Percentiles rank a stretch among this genome's conserved stretches.
Evolutionary conservation across 1,140 invertebrate species (phyloP).

Genomic region (Brachystomella parvula): DNA sequence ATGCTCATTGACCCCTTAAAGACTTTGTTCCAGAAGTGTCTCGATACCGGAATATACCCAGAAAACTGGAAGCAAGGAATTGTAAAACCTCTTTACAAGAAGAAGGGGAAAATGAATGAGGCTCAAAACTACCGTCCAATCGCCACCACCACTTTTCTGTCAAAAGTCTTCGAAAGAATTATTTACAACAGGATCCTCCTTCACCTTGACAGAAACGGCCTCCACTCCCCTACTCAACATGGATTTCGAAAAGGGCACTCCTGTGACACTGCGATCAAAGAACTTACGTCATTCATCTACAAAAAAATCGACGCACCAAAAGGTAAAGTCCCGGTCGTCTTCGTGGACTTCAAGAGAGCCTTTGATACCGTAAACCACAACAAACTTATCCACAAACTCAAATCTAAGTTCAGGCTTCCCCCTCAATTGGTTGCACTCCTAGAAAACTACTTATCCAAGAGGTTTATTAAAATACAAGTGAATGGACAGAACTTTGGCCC

Average conservation of each 20-base stretch:
- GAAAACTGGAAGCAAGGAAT: neutral
- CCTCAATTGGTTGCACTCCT: neutral
- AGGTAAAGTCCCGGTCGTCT: conserved; percentile 9
- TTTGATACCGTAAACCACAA: conserved; percentile 4
- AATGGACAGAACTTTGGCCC: neutral
- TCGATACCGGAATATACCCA: neutral
- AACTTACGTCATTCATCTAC: neutral
- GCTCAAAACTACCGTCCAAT: conserved; percentile 4
- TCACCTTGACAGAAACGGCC: neutral
- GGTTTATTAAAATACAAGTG: neutral
- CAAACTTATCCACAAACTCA: conserved; percentile 12
- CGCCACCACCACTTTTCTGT: neutral
- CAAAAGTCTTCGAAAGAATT: conserved; percentile 17
- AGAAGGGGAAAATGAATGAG: neutral
- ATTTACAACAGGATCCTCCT: neutral
- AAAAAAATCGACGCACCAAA: conserved; percentile 5
- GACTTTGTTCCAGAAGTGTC: neutral
- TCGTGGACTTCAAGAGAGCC: conserved; percentile 12
- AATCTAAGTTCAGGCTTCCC: neutral
- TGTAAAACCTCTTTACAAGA: conserved; percentile 9
- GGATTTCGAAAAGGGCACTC: conserved; percentile 8
- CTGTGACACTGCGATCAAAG: neutral
- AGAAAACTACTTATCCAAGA: neutral
- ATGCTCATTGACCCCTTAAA: neutral
- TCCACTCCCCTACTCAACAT: conserved; percentile 4